Conservation (phyloP, 2,797 vertebrate genomes). For the Peromyscus eremicus region DNA sequence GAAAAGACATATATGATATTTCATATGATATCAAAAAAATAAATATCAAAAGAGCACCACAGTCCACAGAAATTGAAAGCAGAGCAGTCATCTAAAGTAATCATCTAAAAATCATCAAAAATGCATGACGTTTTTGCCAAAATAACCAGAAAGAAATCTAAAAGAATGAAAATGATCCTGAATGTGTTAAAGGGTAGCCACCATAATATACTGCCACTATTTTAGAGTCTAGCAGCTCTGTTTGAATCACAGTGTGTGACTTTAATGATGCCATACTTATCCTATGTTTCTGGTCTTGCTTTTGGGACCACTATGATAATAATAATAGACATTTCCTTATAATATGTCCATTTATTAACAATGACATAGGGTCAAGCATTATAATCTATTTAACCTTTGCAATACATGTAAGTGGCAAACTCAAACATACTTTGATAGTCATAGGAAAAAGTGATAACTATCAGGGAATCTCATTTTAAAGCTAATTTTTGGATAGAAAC, state of each 20-base stretch:
- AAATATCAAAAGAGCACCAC: constrained; percentile 61
- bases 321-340: neutral
- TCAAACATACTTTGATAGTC: constrained; percentile 27
- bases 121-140: constrained; percentile 30
- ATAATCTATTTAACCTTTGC: neutral
- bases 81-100: constrained; percentile 11
- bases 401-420: constrained; percentile 30
- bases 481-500: constrained; percentile 47
- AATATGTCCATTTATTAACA: constrained; percentile 31
- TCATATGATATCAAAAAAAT: constrained; percentile 64
- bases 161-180: neutral
- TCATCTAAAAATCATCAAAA: neutral
- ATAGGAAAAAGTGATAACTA: constrained; percentile 19
- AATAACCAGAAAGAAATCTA: neutral
- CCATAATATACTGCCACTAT: neutral
- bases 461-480: constrained; percentile 5
- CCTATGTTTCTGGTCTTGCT: constrained; percentile 16
- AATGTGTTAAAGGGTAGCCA: neutral
- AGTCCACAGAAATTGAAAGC: constrained; percentile 72
- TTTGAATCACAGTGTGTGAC: constrained; percentile 42
- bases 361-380: neutral
- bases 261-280: constrained; percentile 70
- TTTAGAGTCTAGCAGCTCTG: constrained; percentile 21
- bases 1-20: neutral
- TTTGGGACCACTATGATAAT: neutral